Conservation (phyloP, 2,113 vertebrate species). For the Connochaetes taurinus region DNA sequence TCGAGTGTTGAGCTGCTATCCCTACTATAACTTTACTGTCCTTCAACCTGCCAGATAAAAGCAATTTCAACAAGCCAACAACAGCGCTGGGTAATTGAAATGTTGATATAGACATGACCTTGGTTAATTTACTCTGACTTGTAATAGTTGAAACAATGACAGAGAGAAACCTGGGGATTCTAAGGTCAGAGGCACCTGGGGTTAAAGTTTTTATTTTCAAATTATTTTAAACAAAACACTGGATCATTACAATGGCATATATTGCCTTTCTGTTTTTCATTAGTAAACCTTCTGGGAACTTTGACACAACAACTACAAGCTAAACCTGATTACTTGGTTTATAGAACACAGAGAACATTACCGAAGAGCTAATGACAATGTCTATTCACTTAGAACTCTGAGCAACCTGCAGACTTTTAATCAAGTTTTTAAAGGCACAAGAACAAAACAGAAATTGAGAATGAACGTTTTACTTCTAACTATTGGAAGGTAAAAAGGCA, state of each 20-base stretch:
- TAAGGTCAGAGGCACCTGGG: neutral
- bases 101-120: slow-evolving; percentile 32
- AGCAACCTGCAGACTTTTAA: slow-evolving; percentile 54
- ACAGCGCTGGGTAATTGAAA: slow-evolving; percentile 57
- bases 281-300: slow-evolving; percentile 29
- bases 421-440: slow-evolving; percentile 62
- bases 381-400: slow-evolving; percentile 41
- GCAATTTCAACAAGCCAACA: slow-evolving; percentile 44
- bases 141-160: neutral
- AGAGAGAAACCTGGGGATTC: neutral
- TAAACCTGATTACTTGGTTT: slow-evolving; percentile 63
- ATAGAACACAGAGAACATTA: slow-evolving; percentile 41
- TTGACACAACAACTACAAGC: slow-evolving; percentile 32
- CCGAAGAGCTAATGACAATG: slow-evolving; percentile 45
- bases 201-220: slow-evolving; percentile 21
- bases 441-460: slow-evolving; percentile 52
- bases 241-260: neutral
- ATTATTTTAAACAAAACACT: slow-evolving; percentile 15
- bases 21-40: neutral
- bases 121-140: slow-evolving; percentile 23
- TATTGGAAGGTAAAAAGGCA: slow-evolving; percentile 31
- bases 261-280: slow-evolving; percentile 35
- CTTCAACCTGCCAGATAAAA: slow-evolving; percentile 40
- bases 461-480: slow-evolving; percentile 11
- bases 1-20: neutral